phyloP scores from a whole-genome alignment of 2,888 invertebrate genomes.

The Temnothorax rugatulus region DNA sequence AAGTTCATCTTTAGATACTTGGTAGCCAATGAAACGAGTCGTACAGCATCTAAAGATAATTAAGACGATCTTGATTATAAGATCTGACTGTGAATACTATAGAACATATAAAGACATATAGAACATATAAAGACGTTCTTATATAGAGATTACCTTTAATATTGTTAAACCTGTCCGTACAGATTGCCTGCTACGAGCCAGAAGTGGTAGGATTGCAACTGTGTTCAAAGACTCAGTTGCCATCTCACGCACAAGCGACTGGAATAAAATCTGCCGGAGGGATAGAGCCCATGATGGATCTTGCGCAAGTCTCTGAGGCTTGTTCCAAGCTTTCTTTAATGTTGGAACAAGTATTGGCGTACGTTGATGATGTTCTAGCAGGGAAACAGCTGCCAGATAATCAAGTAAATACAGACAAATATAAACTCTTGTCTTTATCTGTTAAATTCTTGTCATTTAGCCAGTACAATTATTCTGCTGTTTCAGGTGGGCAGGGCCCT shows the following conservation, averaged over 20 bases:
- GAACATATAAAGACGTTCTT: neutral
- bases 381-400: conserved; percentile 92
- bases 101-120: too few species aligned
- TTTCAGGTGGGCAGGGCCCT: conserved; percentile 92
- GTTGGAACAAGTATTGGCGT: conserved; percentile 92
- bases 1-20: too few species aligned
- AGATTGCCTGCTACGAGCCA: conserved; percentile 95
- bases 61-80: too few species aligned
- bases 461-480: neutral
- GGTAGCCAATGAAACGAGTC: too few species aligned
- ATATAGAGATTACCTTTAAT: neutral
- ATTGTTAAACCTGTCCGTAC: conserved; percentile 11
- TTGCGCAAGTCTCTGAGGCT: conserved; percentile 95
- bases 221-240: conserved; percentile 92
- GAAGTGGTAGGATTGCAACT: conserved; percentile 94
- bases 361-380: conserved; percentile 97
- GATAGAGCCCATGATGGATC: conserved; percentile 91
- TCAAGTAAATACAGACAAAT: conserved; percentile 86
- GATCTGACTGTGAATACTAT: too few species aligned
- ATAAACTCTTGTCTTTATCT: neutral
- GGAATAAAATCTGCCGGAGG: conserved; percentile 88
- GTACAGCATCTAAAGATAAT: too few species aligned
- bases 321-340: conserved; percentile 92
- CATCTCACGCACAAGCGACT: conserved; percentile 77
- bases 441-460: neutral